Conservation (phyloP, 2,888 invertebrate species). For the Hirtodrosophila alboralis region DNA sequence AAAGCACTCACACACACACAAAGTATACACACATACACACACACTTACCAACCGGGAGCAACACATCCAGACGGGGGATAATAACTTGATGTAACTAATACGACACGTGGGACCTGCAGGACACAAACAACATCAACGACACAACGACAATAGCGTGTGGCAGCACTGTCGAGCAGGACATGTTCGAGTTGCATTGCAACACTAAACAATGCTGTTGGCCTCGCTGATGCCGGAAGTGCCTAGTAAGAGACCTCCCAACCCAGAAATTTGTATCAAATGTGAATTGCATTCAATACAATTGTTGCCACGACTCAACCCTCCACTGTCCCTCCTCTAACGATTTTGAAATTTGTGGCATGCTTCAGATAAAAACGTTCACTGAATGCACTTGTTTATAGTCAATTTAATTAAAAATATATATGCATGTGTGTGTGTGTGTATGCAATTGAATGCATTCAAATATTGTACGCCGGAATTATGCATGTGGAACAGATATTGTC, state of each 20-base stretch:
- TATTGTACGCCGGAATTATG: conserved; percentile 22
- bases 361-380: conserved; percentile 40
- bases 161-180: conserved; percentile 48
- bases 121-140: conserved; percentile 26
- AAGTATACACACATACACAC: neutral
- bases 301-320: too few species aligned
- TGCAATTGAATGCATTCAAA: conserved; percentile 17
- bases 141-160: conserved; percentile 16
- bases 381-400: conserved; percentile 21
- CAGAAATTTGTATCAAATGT: conserved; percentile 17
- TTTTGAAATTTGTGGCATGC: conserved; percentile 50
- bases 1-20: conserved; percentile 9
- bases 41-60: too few species aligned
- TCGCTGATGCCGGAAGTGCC: conserved; percentile 45
- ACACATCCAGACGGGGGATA: conserved; percentile 42
- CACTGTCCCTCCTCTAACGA: too few species aligned
- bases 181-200: conserved; percentile 65
- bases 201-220: conserved; percentile 39
- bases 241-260: neutral
- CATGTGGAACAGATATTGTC: conserved; percentile 20
- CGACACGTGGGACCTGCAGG: conserved; percentile 66
- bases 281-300: conserved; percentile 17
- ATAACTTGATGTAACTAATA: conserved; percentile 69
- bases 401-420: conserved; percentile 52
- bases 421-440: neutral